Evolutionary conservation across 2,888 invertebrate genomes (phyloP), one percentile per base, ranked within the genome.

Genomic region (Nemotelus nigrinus): DNA sequence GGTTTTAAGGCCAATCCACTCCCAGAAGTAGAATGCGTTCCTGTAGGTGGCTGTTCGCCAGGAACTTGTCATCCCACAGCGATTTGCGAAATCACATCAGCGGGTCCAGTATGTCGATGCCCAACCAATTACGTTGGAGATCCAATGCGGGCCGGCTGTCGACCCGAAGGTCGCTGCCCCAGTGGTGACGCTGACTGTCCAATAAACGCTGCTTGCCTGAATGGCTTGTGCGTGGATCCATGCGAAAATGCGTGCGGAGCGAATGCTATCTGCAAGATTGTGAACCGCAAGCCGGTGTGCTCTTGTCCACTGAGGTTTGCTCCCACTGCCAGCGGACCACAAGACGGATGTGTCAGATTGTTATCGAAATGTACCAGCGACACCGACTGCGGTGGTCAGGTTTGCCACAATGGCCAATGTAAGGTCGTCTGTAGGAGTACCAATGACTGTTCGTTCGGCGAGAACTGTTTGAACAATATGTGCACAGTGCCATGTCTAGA

Each of bases 391-490:
- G 91, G 90, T 58, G 93, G 92, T 63, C 93, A 93, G 81, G 89
- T 93, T 58, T 97, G 96, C 85, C 90, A 92, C 60, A 93, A 93
- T 82, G 93, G 93, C 6, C 95, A 96, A 85, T 97, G 97, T 84
- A 92, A 93, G 85, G 89, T 93, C 25, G 93, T 95, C 43, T 96
- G 96, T 83, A 90, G 92, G 80, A 91, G 92, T 83, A 89, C 91
- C 48, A 90, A 90, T 74, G 96, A 96, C 83, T 96, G 96, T 84
- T 93, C 93, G 3, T 85, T 88, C 10, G 95, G 94, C 43, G 96
- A 96, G 84, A 89, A 91, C 81, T 97, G 96, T 84, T 85, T 91
- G 1, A 91, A 93, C 81, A 95, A 92, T 84, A 91, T 93, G 80
- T 97, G 96, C 83, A 90, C 92, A 79, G 89, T 92, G n/a, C 91